Percentiles rank a stretch among this genome's conserved stretches.
Conservation (phyloP, 2,888 invertebrate species). For the Nowickia ferox region DNA sequence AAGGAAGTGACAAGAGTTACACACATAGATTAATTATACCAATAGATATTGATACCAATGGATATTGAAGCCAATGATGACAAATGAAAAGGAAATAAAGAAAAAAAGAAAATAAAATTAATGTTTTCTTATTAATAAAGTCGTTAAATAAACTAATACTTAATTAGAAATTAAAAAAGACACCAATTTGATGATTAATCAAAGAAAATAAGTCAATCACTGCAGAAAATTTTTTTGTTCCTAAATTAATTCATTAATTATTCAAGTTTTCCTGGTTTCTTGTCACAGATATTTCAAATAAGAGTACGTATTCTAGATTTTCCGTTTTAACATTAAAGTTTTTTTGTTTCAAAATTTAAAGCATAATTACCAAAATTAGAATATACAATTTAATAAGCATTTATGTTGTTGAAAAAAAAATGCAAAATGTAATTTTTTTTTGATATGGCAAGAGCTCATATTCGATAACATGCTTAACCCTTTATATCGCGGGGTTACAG, state of each 20-base stretch:
- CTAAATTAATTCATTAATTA: background rate
- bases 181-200: background rate
- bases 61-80: constrained; percentile 53
- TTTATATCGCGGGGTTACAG: too few species aligned
- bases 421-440: too few species aligned
- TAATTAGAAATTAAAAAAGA: background rate
- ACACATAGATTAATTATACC: constrained; percentile 19
- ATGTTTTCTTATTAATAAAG: constrained; percentile 14
- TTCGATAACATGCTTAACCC: too few species aligned
- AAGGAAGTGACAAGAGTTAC: background rate
- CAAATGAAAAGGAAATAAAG: constrained; percentile 47
- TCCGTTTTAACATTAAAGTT: too few species aligned
- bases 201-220: background rate
- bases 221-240: constrained; percentile 9
- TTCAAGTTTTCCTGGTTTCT: too few species aligned
- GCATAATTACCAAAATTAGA: too few species aligned
- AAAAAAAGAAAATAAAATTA: constrained; percentile 43
- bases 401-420: too few species aligned
- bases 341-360: too few species aligned
- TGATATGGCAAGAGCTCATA: too few species aligned
- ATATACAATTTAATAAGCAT: too few species aligned
- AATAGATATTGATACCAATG: constrained; percentile 48
- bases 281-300: too few species aligned
- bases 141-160: constrained; percentile 15
- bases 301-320: too few species aligned